These are phyloP conservation scores for Sebastes cheni DNA, from an alignment of 2,797 vertebrate species.

Conservation along the genomic window DNA sequence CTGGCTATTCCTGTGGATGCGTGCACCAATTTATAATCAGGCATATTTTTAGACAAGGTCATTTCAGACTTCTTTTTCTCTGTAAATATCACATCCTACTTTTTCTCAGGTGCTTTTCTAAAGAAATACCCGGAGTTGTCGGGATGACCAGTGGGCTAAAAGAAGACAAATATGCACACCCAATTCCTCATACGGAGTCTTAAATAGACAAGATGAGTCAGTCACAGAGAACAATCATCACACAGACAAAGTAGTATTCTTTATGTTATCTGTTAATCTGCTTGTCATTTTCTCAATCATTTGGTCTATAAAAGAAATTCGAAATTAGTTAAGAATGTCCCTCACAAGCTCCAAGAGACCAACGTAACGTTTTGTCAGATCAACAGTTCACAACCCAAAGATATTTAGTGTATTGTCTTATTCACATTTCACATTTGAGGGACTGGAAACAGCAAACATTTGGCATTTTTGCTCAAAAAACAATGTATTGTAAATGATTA, in stretches of 20 bases:
- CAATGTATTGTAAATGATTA: not conserved
- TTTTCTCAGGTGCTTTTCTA: conserved; percentile 1
- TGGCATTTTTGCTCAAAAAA: not conserved
- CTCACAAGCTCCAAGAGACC: not conserved
- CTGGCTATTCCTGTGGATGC: conserved; percentile 1
- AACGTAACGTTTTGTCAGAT: not conserved
- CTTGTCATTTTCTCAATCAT: not conserved
- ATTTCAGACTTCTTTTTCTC: not conserved
- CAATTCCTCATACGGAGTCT: not conserved
- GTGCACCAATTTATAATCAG: conserved; percentile 19
- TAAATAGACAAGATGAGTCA: not conserved
- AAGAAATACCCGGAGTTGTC: not conserved
- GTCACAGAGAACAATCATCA: not conserved
- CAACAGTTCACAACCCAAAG: not conserved
- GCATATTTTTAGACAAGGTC: conserved; percentile 26
- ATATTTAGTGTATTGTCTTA: not conserved
- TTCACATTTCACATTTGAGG: not conserved
- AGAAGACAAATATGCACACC: not conserved
- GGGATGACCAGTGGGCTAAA: not conserved
- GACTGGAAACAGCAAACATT: not conserved
- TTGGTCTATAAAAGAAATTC: not conserved
- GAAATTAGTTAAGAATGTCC: not conserved
- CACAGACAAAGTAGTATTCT: not conserved
- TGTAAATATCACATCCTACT: not conserved
- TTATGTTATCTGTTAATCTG: too few species aligned